phyloP scores from a whole-genome alignment of 2,888 invertebrate genomes.

The Napeogenes inachia region DNA sequence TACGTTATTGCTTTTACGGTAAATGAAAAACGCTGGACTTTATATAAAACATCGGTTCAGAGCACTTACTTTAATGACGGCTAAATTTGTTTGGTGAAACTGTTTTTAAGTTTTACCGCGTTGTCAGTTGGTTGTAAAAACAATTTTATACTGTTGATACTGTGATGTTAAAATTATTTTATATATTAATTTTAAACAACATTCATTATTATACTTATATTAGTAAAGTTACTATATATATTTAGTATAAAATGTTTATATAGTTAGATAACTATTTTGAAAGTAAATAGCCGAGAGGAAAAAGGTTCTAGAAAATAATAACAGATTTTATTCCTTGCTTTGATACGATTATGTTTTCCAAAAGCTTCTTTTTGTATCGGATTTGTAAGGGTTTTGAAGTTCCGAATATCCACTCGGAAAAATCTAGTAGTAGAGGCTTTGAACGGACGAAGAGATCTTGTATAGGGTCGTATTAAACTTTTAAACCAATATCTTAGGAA shows the following conservation, averaged over 20 bases:
- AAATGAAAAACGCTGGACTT: constrained; percentile 28
- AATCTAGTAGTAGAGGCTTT: constrained; percentile 57
- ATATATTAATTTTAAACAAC: too few relatives aligned
- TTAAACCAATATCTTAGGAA: constrained; percentile 34
- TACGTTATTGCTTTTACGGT: constrained; percentile 28
- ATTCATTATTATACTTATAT: too few relatives aligned
- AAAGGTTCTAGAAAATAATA: constrained; percentile 30
- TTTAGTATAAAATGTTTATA: too few relatives aligned
- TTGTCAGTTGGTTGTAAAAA: not conserved
- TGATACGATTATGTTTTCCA: constrained; percentile 57
- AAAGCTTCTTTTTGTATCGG: constrained; percentile 45
- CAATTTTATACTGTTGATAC: not conserved
- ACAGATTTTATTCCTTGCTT: constrained; percentile 44
- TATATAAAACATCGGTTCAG: constrained; percentile 24
- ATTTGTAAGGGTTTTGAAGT: constrained; percentile 67
- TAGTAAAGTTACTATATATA: too few relatives aligned
- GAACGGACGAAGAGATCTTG: constrained; percentile 60
- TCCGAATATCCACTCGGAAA: constrained; percentile 59
- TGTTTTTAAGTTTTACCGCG: constrained; percentile 2
- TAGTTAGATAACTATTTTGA: not conserved
- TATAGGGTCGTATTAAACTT: constrained; percentile 45
- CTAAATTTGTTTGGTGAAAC: constrained; percentile 26
- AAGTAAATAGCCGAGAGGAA: constrained; percentile 10
- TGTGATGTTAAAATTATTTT: too few relatives aligned
- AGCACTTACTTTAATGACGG: constrained; percentile 26